Percentiles rank a stretch among this genome's conserved stretches.
Conservation (phyloP, 2,888 invertebrate genomes). For the Trachelus stipa region DNA sequence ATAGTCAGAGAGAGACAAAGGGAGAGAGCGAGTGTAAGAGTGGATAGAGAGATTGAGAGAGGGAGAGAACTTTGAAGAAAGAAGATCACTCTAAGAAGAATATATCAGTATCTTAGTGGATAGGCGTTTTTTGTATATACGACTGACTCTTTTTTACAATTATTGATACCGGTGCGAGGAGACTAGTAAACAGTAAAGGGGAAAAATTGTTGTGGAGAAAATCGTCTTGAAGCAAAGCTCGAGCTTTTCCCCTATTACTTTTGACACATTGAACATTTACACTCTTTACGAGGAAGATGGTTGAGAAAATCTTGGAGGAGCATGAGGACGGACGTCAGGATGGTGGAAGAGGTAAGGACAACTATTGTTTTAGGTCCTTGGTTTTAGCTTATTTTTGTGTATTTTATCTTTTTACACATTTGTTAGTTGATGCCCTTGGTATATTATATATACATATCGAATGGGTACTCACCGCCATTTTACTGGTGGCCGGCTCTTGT, state of each 20-base stretch:
- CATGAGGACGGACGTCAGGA: constrained; percentile 68
- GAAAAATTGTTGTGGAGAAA: background rate
- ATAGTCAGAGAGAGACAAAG: constrained; percentile 25
- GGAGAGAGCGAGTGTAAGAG: constrained; percentile 9
- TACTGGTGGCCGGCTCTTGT: background rate
- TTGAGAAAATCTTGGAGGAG: constrained; percentile 77
- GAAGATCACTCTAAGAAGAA: constrained; percentile 13
- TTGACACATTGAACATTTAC: background rate
- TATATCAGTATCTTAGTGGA: constrained; percentile 55
- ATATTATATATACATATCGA: background rate
- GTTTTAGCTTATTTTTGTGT: background rate
- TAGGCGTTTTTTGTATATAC: constrained; percentile 65
- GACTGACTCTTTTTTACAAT: constrained; percentile 66
- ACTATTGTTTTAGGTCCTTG: background rate
- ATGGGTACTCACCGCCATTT: background rate
- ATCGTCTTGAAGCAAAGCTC: background rate
- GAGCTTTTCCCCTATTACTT: background rate
- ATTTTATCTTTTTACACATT: background rate
- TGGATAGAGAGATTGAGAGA: constrained; percentile 9
- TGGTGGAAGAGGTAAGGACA: constrained; percentile 47
- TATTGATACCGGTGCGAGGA: constrained; percentile 54
- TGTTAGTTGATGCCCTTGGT: background rate
- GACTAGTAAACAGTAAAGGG: constrained; percentile 13
- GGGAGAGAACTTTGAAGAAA: background rate
- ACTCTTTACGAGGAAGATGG: constrained; percentile 67